A percentile compares a stretch with the other conserved stretches of the same genome.
These are phyloP conservation scores for Sebastes reedi DNA, from an alignment of 2,797 vertebrate species.

Conservation along the genomic window DNA sequence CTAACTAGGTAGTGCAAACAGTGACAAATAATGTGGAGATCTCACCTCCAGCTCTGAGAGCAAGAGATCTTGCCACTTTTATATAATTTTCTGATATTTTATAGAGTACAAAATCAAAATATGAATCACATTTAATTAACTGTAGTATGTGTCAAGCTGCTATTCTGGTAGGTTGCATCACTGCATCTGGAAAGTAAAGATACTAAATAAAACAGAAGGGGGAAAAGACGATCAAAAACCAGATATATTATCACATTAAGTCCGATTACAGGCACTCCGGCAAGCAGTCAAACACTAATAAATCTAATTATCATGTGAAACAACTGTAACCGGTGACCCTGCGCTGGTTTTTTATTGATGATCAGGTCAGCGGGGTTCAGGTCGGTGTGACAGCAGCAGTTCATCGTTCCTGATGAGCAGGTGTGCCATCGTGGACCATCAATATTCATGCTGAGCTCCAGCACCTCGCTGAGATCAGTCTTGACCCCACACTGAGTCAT, in stretches of 20 bases:
- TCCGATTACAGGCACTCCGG: neutral
- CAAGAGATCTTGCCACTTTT: neutral
- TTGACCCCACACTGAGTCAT: slow-evolving; percentile 42
- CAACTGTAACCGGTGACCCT: neutral
- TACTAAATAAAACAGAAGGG: neutral
- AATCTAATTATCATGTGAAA: neutral
- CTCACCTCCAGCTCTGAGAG: neutral
- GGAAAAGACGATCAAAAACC: neutral
- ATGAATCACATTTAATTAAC: neutral
- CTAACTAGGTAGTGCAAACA: no score
- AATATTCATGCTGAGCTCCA: slow-evolving; percentile 52
- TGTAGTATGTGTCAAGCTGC: neutral
- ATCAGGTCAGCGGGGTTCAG: neutral
- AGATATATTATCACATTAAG: neutral
- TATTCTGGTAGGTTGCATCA: no score
- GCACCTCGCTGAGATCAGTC: slow-evolving; percentile 63
- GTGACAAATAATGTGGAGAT: neutral
- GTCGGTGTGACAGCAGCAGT: slow-evolving; percentile 20
- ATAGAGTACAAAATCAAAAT: neutral
- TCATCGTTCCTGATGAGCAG: slow-evolving; percentile 34
- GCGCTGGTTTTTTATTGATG: neutral
- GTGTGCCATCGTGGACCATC: slow-evolving; percentile 48
- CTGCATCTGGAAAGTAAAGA: no score
- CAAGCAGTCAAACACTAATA: neutral
- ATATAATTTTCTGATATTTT: neutral